Base-by-base conservation (phyloP, 2,888 invertebrate species). In the Catocala fraxini region DNA sequence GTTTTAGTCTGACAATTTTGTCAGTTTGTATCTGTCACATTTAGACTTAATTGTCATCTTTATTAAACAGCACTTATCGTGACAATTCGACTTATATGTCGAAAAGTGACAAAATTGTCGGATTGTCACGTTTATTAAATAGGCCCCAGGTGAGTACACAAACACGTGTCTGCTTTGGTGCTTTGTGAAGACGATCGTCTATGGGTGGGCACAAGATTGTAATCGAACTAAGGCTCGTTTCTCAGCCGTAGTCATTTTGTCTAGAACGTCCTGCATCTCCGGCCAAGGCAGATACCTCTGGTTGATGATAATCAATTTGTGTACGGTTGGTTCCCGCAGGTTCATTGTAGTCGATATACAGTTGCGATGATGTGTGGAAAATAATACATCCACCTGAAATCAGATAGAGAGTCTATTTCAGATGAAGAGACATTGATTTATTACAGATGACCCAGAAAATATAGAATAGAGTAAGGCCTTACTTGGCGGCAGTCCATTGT, bases 201-300 rank as follows among this genome's bases (percentile, higher is more conserved):
- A 81, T 0, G 73, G 46, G 6, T 67, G 64, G 11, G 58, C 53
- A 70, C 91, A 91, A 0, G 82, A 60, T 63, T 85, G 75, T 34
- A 86, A 72, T 25, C 90, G 84, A 42, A 77, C 70, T 2, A 83
- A 3, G 0, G 80, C 81, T 1, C 86, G 75, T 41, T 80, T 81
- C 73, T 90, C 89, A 0, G 92, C 93, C n/a, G 59, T 62, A 47
- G 33, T 68, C 88, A 94, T 88, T 81, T 90, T 92, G 69, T 94
- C 93, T 0, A 92, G 83, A 0, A 82, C 81, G 35, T 87, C 86
- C 63, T 89, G 76, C 84, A 84, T 83, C 71, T 84, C 83, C 0
- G 75, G 80, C 93, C 93, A 94, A 6, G 93, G 92, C 64, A 87
- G 85, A 75, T 92, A 92, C 4, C 84, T 82, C 79, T 93, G 91